These are phyloP conservation scores for Clepsis dumicolana DNA, from an alignment of 2,888 invertebrate species.

Conservation along the genomic window DNA sequence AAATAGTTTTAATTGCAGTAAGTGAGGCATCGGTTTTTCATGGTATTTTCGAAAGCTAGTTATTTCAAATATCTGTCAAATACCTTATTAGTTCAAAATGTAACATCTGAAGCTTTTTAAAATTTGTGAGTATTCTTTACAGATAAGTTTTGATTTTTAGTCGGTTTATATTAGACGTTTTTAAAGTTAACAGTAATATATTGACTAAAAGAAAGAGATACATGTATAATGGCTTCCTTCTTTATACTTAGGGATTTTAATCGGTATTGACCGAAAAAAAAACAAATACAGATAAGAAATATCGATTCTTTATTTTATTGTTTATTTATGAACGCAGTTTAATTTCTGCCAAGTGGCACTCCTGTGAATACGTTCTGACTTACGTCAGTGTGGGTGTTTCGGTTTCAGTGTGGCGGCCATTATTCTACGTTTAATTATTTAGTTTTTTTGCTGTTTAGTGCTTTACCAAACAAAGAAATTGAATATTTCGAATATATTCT, in stretches of 20 bases:
- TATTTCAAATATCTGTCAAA: too few species aligned
- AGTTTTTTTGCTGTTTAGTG: constrained; percentile 79
- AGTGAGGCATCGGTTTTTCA: too few species aligned
- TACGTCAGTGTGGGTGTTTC: constrained; percentile 85
- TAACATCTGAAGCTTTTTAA: too few species aligned
- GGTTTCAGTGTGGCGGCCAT: constrained; percentile 77
- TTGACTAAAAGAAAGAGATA: constrained; percentile 6
- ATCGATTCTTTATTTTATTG: constrained; percentile 15
- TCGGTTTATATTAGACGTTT: neutral
- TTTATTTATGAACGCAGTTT: constrained; percentile 67
- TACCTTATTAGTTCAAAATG: too few species aligned
- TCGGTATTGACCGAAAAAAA: constrained; percentile 20
- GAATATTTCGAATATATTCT: constrained; percentile 67
- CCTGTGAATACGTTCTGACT: constrained; percentile 77
- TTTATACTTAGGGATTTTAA: neutral
- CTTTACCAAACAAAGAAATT: constrained; percentile 76
- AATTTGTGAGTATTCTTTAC: too few species aligned
- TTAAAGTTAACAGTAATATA: neutral
- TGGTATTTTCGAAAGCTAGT: too few species aligned
- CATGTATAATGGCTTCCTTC: neutral
- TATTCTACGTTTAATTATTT: constrained; percentile 82
- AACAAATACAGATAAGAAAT: constrained; percentile 16
- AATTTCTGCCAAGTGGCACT: constrained; percentile 84
- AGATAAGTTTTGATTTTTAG: too few species aligned
- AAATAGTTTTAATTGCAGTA: too few species aligned